Conservation (phyloP, 2,113 vertebrate genomes). For the Microtus montanus region DNA sequence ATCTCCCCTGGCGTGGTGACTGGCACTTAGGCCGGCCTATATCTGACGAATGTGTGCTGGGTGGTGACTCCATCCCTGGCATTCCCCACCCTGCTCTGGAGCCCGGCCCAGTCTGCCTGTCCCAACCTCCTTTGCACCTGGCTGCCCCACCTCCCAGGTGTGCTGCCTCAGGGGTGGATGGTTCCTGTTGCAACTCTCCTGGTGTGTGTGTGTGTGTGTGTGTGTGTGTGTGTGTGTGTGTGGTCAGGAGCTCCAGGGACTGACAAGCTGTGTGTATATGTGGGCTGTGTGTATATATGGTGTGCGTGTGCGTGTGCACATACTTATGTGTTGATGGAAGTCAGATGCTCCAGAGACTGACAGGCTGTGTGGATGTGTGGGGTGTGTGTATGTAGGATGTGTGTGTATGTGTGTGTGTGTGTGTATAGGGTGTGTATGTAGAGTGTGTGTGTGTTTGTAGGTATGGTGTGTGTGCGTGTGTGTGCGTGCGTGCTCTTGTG, state of each 20-base stretch:
- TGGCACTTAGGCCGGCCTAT: neutral
- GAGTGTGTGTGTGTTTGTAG: too few species aligned
- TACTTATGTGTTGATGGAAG: neutral
- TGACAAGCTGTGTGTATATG: neutral
- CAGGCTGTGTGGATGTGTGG: neutral
- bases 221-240: too few species aligned
- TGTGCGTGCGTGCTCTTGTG: neutral
- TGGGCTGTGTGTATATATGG: too few species aligned
- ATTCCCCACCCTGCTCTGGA: neutral
- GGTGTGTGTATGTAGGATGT: neutral
- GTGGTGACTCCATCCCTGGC: neutral
- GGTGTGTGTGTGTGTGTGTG: neutral
- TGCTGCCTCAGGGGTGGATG: neutral
- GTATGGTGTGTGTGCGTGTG: neutral
- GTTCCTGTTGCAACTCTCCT: neutral
- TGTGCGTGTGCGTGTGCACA: neutral
- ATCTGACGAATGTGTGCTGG: neutral
- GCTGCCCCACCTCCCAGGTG: neutral
- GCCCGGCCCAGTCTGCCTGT: neutral
- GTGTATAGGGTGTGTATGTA: neutral
- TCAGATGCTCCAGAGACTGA: too few species aligned
- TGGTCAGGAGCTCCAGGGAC: too few species aligned
- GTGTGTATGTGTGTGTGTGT: neutral
- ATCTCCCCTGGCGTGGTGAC: neutral
- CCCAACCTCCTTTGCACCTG: neutral